Base-by-base conservation (phyloP, 2,888 invertebrate genomes). In the Lasioglossum vierecki region DNA sequence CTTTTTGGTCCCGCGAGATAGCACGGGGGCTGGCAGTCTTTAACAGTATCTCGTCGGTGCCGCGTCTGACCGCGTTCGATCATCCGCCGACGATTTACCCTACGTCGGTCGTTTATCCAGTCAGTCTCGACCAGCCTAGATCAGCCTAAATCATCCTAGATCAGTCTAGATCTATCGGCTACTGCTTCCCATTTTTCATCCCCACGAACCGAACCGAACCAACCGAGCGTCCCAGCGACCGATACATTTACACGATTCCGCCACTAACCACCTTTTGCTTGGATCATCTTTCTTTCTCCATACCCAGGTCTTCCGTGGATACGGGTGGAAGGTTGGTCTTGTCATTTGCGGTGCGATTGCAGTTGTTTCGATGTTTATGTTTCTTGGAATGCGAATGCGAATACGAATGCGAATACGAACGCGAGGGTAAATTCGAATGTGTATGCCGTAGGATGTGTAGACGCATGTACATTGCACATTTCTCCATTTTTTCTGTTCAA, bases 281-380 rank as follows among this genome's bases (percentile, higher is more conserved):
- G 90, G 88, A 91, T 91, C 90, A 91, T 92, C 90, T 92, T 91
- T 90, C 93, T 85, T 91, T 93, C 84, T 88, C 83, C 88, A 82
- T 86, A 87, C 83, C 84, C 79, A 96, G 96, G 96, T 96, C 96
- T 96, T 96, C 95, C 96, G 96, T 93, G 96, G 96, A 96, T 95
- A 96, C 95, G 95, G 95, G 94, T 96, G 96, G 96, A 96, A 96
- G 96, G 96, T 96, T 96, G 96, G 96, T 96, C 95, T 93, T 93
- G 93, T 91, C 90, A 72, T 91, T 91, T 91, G 88, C 87, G 88
- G 91, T 90, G 92, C 94, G 95, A 95, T 95, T 95, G 94, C 95
- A 94, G 95, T 68, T 68, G 63, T 66, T 13, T 83, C 80, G 74
- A 83, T 85, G 85, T 82, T 84, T 73, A n/a, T 41, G 13, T 15